Base-by-base conservation (phyloP, 2,888 invertebrate species). In the Folsomia manolachei region DNA sequence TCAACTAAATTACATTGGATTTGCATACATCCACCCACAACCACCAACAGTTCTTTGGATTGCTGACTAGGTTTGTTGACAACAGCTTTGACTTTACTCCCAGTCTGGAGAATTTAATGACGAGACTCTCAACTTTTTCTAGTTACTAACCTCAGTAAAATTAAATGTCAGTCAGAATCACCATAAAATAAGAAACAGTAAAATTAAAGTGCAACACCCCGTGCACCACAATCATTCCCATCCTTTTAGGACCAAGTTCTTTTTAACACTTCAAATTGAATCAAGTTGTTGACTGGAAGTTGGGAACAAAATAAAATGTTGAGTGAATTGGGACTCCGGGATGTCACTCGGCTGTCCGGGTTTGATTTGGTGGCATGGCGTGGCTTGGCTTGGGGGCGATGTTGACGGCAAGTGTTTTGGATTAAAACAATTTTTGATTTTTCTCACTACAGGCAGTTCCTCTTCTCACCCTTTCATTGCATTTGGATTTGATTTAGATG, bases 401-500 rank as follows among this genome's bases (percentile, higher is more conserved):
- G n/a, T n/a, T n/a, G n/a, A 18, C n/a, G 56, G 73, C 74, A 75
- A 77, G 72, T 77, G 77, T 73, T 77, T 73, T 69, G 75, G 73
- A 77, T 77, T 75, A 77, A 71, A 71, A 56, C 56, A 56, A n/a
- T 56, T 56, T 51, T 56, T 56, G 53, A 67, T 26, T 26, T 63
- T 63, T 63, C 27, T 67, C 56, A 1, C n/a, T 4, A 14, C 39
- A 9, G 39, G 7, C 4, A 39, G 14, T 14, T 9, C 4, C 14
- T 39, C 39, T 39, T 39, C 21, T 56, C 56, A 56, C 56, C 56
- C 56, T 56, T 56, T 56, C 56, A 56, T 56, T 56, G 7, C 56
- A 56, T 7, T 56, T 7, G 56, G 56, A 56, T 56, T n/a, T 56
- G 56, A 21, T 56, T 56, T n/a, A 56, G 56, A 19, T 56, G 19